Evolutionary conservation across 2,888 invertebrate genomes (phyloP), one percentile per base, ranked within the genome.

Genomic region (Cheilosia grossa): DNA sequence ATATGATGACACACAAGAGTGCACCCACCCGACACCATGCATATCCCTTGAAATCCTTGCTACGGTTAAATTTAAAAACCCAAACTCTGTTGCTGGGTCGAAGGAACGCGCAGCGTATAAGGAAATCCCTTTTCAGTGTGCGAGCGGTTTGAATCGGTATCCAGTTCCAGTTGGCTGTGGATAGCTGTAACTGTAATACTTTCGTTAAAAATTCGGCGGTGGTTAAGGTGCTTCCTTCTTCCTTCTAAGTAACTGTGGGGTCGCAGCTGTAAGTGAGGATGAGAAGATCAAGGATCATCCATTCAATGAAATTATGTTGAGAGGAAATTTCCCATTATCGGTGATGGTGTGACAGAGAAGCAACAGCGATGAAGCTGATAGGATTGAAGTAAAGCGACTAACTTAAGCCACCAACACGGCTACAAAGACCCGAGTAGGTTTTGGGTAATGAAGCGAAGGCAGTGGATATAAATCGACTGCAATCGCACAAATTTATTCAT

Each of bases 21-120:
- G 54, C 44, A 78, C 49, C 54, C 59, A 44, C 24, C 30, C 63
- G 37, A 51, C 49, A 53, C 42, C 44, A 37, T 58, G n/a, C 30
- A 53, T 44, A 66, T 74, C 51, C 66, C 42, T 4, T 5, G 53
- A 61, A 63, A 54, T 69, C 44, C 47, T 61, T 54, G 61, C 27
- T 63, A 33, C 9, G 30, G 78, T 56, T 53, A 42, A 49, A 64
- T 66, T 9, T 51, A 67, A 42, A 61, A 54, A 9, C 9, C 2
- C 0, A 53, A 17, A 17, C 19, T 33, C 21, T 10, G 27, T 19
- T 13, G 9, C 1, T 49, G 40, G 40, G 42, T 44, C n/a, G 19
- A 58, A 49, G 13, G 24, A 59, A 37, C 37, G 37, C 40, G 27
- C 21, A 15, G 27, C 19, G 27, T 44, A 44, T 27, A 54, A 42